These are phyloP conservation scores for Rachycentron canadum DNA, from an alignment of 2,797 vertebrate genomes.

Conservation along the genomic window DNA sequence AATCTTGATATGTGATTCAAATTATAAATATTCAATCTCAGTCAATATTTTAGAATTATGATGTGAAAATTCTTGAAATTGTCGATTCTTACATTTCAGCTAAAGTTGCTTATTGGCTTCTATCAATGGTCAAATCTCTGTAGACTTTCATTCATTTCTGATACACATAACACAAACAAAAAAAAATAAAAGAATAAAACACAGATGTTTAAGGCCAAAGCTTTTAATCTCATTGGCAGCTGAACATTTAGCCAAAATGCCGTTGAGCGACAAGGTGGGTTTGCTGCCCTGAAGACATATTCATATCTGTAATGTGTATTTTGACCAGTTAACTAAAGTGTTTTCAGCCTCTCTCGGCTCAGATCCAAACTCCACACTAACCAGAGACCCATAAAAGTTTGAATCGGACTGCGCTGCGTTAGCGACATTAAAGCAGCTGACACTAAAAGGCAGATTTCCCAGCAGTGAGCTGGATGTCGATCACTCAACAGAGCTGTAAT, in stretches of 20 bases:
- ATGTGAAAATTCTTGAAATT: neutral
- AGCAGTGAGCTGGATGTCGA: constrained; percentile 34
- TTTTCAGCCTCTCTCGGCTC: constrained; percentile 8
- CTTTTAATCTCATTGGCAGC: neutral
- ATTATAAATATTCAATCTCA: too few relatives aligned
- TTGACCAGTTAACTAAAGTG: constrained; percentile 1
- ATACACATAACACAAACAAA: too few relatives aligned
- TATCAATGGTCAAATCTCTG: neutral
- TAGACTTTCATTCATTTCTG: neutral
- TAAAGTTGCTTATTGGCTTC: neutral
- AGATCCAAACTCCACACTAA: neutral
- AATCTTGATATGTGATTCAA: too few relatives aligned
- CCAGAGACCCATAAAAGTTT: constrained; percentile 16
- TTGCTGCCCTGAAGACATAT: too few relatives aligned
- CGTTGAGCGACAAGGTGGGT: neutral
- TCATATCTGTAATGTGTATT: neutral
- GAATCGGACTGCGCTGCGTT: neutral
- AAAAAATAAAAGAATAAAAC: neutral
- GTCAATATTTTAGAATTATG: neutral
- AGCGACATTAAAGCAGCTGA: constrained; percentile 19
- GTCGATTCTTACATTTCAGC: neutral
- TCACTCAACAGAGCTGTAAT: constrained; percentile 53
- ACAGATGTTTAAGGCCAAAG: neutral
- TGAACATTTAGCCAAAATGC: neutral
- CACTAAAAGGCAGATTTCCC: constrained; percentile 23